Evolutionary conservation across 2,797 vertebrate species (phyloP).

Genomic region (Tympanoctomys barrerae): DNA sequence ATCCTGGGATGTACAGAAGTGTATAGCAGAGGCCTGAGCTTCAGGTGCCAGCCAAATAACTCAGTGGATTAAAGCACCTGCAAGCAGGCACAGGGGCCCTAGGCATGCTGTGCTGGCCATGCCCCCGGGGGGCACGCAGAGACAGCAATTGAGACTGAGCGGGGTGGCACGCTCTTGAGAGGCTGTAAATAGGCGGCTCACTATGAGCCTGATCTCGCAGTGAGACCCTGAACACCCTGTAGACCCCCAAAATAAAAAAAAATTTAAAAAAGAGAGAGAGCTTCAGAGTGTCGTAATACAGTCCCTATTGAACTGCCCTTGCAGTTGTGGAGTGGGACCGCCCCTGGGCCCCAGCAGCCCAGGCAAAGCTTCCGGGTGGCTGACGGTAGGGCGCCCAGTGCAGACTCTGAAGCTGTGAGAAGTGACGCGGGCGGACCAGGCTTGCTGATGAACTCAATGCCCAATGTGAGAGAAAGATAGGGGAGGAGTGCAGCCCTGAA

Average conservation of each 20-base stretch:
- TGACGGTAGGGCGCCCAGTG: not conserved
- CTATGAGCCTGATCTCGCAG: no score
- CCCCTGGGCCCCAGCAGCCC: not conserved
- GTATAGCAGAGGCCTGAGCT: not conserved
- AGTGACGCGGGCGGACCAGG: not conserved
- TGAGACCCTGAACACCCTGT: no score
- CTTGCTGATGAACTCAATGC: not conserved
- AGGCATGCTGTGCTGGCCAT: no score
- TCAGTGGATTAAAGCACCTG: no score
- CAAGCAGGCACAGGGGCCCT: no score
- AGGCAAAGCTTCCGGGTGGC: not conserved
- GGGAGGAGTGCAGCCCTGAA: not conserved
- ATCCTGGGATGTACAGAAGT: not conserved
- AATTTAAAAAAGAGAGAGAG: no score
- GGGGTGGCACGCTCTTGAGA: no score
- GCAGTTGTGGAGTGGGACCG: not conserved
- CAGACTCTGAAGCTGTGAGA: not conserved
- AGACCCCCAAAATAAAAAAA: no score
- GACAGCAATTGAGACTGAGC: no score
- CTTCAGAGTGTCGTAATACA: not conserved
- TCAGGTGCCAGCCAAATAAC: not conserved
- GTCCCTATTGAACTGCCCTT: not conserved
- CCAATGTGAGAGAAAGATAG: not conserved
- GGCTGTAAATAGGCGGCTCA: no score
- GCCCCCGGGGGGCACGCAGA: no score